Conservation (phyloP, 2,113 vertebrate genomes). For the Illadopsis cleaveri region DNA sequence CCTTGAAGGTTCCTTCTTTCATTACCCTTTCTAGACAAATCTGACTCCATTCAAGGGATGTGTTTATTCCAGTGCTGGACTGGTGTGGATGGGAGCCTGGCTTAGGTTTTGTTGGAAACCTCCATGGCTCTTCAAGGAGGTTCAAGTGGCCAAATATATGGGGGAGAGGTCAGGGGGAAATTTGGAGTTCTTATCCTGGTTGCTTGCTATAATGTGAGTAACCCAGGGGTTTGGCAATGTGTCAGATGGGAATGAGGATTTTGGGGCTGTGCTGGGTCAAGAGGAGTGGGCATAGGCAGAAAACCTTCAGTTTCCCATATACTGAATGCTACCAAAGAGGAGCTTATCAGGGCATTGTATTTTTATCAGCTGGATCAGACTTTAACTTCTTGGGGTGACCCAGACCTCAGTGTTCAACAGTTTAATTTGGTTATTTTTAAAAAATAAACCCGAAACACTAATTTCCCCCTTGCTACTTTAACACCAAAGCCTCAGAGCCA, state of each 20-base stretch:
- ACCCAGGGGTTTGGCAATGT: background rate
- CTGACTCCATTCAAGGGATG: background rate
- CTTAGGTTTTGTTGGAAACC: constrained; percentile 14
- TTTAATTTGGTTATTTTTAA: background rate
- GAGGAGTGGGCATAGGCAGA: background rate
- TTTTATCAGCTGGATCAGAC: background rate
- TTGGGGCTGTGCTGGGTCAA: background rate
- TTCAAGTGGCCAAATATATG: background rate
- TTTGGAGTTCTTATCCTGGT: rapidly evolving
- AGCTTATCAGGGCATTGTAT: background rate
- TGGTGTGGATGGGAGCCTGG: background rate
- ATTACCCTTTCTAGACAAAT: background rate
- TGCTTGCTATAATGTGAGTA: background rate
- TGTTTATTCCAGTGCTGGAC: constrained; percentile 57
- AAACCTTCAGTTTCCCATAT: background rate
- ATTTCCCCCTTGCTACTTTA: background rate
- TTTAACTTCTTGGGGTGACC: background rate
- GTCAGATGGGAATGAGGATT: background rate
- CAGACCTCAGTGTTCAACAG: background rate
- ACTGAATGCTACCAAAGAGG: background rate
- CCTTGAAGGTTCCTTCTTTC: background rate
- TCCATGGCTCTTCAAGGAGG: background rate
- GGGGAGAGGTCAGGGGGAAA: background rate
- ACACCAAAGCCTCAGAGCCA: rapidly evolving
- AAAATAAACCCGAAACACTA: background rate